These are phyloP conservation scores for Palythoa caribaeorum DNA, from an alignment of 92 coral and sea anemone species.

Conservation along the genomic window DNA sequence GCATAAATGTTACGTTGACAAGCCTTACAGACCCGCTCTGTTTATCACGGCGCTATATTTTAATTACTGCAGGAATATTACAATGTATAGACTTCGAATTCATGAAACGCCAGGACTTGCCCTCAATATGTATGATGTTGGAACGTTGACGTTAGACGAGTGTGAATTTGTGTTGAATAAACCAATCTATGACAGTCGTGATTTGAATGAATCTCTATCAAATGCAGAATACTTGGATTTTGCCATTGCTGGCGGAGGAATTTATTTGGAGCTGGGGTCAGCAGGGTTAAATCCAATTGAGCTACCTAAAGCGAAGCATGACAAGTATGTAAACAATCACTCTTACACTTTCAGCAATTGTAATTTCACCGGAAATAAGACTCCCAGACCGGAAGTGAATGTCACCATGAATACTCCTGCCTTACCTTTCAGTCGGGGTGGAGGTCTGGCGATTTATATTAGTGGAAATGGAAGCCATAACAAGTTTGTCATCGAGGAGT, in stretches of 20 bases:
- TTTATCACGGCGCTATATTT: conserved; percentile 79
- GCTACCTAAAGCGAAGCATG: conserved; percentile 30
- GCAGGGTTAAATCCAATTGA: conserved; percentile 38
- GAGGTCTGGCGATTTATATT: conserved; percentile 78
- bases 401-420: conserved; percentile 45
- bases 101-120: conserved; percentile 64
- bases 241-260: conserved; percentile 67
- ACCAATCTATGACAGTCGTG: conserved; percentile 12
- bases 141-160: conserved; percentile 50
- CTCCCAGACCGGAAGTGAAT: conserved; percentile 52
- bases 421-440: conserved; percentile 82
- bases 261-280: conserved; percentile 45
- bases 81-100: conserved; percentile 50
- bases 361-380: conserved; percentile 52
- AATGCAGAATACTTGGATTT: conserved; percentile 1
- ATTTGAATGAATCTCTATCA: not conserved
- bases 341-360: conserved; percentile 45
- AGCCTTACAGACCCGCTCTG: conserved; percentile 45
- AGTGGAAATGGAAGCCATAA: conserved; percentile 79
- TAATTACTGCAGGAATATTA: conserved; percentile 79
- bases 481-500: conserved; percentile 56
- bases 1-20: conserved; percentile 40
- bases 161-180: conserved; percentile 58
- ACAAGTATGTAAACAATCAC: conserved; percentile 40
- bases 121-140: conserved; percentile 59